Base-by-base conservation (phyloP, 2,797 vertebrate genomes). In the Clarias laeviceps region DNA sequence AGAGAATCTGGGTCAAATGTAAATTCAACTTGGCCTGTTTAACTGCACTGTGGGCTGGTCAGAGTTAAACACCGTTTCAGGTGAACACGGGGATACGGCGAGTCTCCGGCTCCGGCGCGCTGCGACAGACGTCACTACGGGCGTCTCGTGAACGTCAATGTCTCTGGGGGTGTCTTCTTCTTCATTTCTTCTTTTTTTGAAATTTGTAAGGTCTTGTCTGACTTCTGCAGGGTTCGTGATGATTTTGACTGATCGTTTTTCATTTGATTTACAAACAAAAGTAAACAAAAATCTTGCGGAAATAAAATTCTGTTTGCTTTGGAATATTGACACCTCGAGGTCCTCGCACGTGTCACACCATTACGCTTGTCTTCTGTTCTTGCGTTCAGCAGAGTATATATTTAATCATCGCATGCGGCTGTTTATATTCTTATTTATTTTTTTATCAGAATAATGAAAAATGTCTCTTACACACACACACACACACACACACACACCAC, bases 1-100 rank as follows among this genome's bases (percentile, higher is more conserved):
- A 82, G 86, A 82, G 83, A 87, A 89, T 85, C 84, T 87, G 50
- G 84, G 85, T 84, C 87, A 88, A 87, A 88, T 84, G 81, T 73
- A 91, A 87, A 85, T 88, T 72, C 66, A 24, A 76, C 74, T 45
- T 57, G 85, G 84, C 70, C 68, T 18, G 27, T 83, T 83, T 86
- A 29, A 85, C 72, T 64, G 77, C 50, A 20, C 72, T 65, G 73
- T 27, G 4, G 80, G 29, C 70, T 79, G 66, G 78, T 70, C 83
- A 85, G 69, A 72, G 77, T 87, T 87, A 87, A 87, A 84, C 82
- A 87, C 77, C 11, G 82, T 34, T 87, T 76, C 82, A 76, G 77
- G 77, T 74, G 82, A 37, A 76, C 34, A 24, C 40, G n/a, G 62
- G 79, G 62, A 66, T 66, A 54, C 62, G 62, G 50, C 0, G 17